These are phyloP conservation scores for Tachyglossus aculeatus DNA, from an alignment of 2,797 vertebrate genomes.

Conservation along the genomic window DNA sequence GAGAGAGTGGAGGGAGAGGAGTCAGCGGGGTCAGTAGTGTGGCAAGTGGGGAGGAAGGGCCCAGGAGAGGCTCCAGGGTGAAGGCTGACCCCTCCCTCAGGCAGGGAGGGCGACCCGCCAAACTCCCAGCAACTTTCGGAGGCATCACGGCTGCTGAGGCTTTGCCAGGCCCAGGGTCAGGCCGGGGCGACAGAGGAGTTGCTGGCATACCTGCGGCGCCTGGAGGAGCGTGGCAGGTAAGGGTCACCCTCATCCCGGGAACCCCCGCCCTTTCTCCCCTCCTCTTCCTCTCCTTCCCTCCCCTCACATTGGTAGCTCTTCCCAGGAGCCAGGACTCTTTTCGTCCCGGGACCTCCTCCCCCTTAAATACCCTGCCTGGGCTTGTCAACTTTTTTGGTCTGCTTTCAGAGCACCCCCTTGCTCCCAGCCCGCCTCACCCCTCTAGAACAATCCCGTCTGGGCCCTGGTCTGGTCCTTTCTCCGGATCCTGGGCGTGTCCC, in stretches of 20 bases:
- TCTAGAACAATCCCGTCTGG: no score
- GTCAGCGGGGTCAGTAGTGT: neutral
- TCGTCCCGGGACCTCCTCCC: no score
- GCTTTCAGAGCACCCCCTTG: no score
- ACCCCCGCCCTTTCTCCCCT: accelerated
- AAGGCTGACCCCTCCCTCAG: neutral
- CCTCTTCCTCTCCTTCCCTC: no score
- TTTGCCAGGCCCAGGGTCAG: constrained; percentile 48
- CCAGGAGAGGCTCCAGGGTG: neutral
- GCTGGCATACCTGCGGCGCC: constrained; percentile 47
- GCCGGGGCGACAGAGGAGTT: constrained; percentile 48
- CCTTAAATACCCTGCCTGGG: no score
- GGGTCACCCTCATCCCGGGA: neutral
- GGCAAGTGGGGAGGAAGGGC: neutral
- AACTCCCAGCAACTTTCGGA: constrained; percentile 49
- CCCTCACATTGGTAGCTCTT: neutral
- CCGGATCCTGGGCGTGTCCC: no score
- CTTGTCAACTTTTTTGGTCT: no score
- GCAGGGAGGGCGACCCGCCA: constrained; percentile 13
- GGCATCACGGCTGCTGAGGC: constrained; percentile 52
- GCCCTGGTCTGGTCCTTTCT: no score
- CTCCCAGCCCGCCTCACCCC: no score
- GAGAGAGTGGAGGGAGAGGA: no score
- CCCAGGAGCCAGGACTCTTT: neutral
- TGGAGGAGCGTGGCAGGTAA: constrained; percentile 51